These are phyloP conservation scores for Dicyrtomina minuta DNA, from an alignment of 2,888 invertebrate species.

Conservation along the genomic window DNA sequence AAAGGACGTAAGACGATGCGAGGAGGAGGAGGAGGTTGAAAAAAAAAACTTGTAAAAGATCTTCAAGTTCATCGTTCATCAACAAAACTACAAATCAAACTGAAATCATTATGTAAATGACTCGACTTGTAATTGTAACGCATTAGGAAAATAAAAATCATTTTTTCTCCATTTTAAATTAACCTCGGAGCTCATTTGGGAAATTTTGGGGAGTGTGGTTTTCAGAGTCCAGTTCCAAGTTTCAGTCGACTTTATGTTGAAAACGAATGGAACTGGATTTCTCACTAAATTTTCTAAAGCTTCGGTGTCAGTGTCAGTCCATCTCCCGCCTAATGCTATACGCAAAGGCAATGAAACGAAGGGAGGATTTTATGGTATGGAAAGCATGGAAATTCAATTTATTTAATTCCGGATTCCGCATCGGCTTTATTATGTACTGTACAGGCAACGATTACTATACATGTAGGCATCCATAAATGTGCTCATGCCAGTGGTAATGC, in stretches of 20 bases:
- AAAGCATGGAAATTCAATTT: constrained; percentile 28
- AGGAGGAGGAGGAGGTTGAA: neutral
- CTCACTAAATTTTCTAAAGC: no score
- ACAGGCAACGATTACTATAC: no score
- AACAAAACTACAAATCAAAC: constrained; percentile 34
- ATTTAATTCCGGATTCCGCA: constrained; percentile 3
- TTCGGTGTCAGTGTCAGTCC: no score
- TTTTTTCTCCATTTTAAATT: constrained; percentile 17
- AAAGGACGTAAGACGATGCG: neutral
- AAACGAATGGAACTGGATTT: no score
- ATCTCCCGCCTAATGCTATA: no score
- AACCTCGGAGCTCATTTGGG: neutral
- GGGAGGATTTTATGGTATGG: neutral
- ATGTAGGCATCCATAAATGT: no score
- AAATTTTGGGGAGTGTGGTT: no score
- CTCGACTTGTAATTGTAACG: constrained; percentile 27
- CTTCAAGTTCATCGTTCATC: constrained; percentile 35
- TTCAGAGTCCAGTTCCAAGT: no score
- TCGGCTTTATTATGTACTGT: neutral
- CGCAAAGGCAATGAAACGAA: neutral
- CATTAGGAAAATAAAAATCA: constrained; percentile 32
- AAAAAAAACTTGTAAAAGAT: constrained; percentile 34
- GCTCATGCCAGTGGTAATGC: no score
- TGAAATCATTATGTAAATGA: constrained; percentile 36
- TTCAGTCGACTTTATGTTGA: no score